Percentiles rank a stretch among this genome's conserved stretches.
Conservation (phyloP, 37 sponge, comb jelly and placozoan species). For the Axinella damicornis region DNA sequence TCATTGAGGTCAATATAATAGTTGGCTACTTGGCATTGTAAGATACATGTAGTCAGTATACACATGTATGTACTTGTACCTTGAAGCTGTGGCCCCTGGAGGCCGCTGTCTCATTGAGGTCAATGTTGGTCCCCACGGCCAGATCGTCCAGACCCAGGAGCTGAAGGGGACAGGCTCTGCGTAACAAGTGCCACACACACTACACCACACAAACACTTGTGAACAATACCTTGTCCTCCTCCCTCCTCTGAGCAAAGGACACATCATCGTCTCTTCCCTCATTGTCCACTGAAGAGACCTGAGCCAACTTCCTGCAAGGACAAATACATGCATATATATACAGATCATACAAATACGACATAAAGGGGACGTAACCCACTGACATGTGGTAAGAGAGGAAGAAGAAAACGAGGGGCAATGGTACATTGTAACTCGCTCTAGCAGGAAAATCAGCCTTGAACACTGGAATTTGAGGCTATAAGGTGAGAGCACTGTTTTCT, state of each 20-base stretch:
- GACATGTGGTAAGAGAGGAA: neutral
- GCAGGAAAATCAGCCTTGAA: too few relatives aligned
- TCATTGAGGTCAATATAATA: too few relatives aligned
- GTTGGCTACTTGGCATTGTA: too few relatives aligned
- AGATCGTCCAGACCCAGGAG: constrained; percentile 83
- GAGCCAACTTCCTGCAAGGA: constrained; percentile 47
- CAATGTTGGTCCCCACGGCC: constrained; percentile 73
- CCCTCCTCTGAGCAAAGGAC: constrained; percentile 53
- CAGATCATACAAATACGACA: too few relatives aligned
- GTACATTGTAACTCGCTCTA: too few relatives aligned
- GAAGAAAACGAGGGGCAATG: too few relatives aligned
- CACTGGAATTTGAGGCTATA: too few relatives aligned
- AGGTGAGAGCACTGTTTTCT: too few relatives aligned
- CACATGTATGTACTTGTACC: neutral
- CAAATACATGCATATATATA: neutral
- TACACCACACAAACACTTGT: neutral
- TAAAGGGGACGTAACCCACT: too few relatives aligned
- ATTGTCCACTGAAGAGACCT: constrained; percentile 65
- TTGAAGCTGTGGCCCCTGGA: too few relatives aligned
- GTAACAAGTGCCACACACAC: neutral
- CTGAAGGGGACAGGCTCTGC: neutral
- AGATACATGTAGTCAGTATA: too few relatives aligned
- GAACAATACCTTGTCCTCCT: constrained; percentile 13
- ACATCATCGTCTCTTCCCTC: constrained; percentile 69
- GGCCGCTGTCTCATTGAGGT: constrained; percentile 67